Percentiles rank a stretch among this genome's conserved stretches.
phyloP scores from a whole-genome alignment of 2,113 vertebrate genomes.

The Micromys minutus region DNA sequence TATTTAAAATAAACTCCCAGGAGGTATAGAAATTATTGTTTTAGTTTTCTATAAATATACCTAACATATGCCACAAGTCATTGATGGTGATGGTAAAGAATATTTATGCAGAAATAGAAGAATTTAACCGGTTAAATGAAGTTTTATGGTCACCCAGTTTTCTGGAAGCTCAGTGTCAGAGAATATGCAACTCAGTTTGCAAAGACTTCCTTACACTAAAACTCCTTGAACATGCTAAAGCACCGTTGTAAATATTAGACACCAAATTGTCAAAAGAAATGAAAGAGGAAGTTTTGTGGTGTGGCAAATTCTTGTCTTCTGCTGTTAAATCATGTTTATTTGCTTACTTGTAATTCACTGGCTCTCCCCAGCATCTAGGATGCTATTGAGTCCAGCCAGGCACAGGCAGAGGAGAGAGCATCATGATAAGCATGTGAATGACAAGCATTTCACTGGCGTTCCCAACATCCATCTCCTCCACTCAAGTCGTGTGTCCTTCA shows the following conservation, averaged over 20 bases:
- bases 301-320: conserved; percentile 61
- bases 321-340: conserved; percentile 71
- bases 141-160: not conserved
- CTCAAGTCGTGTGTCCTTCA: conserved; percentile 54
- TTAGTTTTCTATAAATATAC: not conserved
- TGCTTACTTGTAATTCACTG: conserved; percentile 56
- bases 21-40: not conserved
- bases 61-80: not conserved
- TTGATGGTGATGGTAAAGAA: not conserved
- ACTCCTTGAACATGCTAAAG: conserved; percentile 33
- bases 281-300: conserved; percentile 57
- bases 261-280: conserved; percentile 70
- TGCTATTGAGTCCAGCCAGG: conserved; percentile 16
- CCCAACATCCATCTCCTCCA: conserved; percentile 16
- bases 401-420: not conserved
- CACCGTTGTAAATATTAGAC: conserved; percentile 62
- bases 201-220: conserved; percentile 34
- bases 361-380: not conserved
- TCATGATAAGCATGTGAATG: not conserved
- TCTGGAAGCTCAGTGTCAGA: not conserved
- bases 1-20: not conserved
- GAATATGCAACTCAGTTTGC: conserved; percentile 8
- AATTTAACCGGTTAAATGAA: not conserved
- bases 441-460: not conserved
- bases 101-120: not conserved